Conservation (phyloP, 1,140 invertebrate species). For the Listronotus bonariensis region DNA sequence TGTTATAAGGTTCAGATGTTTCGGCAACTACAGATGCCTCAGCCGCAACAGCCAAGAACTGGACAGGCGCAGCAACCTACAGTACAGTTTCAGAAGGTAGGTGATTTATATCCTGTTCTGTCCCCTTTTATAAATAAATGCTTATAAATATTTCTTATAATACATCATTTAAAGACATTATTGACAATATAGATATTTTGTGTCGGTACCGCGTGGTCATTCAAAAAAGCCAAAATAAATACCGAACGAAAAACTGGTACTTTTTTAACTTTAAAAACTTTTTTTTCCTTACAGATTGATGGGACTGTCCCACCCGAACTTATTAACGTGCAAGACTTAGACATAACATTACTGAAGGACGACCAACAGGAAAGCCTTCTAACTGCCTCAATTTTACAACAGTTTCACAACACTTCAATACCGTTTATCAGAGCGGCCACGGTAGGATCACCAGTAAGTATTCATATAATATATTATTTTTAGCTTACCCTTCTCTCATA, state of each 20-base stretch:
- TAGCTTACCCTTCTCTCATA: no score
- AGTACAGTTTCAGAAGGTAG: conserved; percentile 29
- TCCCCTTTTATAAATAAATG: no score
- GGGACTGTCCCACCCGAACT: conserved; percentile 16
- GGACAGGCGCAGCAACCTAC: conserved; percentile 15
- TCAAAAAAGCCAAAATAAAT: no score
- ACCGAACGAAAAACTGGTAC: no score
- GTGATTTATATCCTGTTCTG: conserved; percentile 1
- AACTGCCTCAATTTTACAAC: conserved; percentile 52
- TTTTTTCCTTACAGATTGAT: conserved; percentile 16
- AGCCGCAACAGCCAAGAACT: conserved; percentile 20
- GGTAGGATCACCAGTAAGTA: conserved; percentile 49
- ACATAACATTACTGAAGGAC: conserved; percentile 46
- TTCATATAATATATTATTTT: background rate
- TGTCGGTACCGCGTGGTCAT: no score
- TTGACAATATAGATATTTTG: no score
- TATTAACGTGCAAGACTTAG: conserved; percentile 34
- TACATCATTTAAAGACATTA: no score
- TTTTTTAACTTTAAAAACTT: no score
- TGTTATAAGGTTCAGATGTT: conserved; percentile 40
- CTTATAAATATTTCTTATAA: no score
- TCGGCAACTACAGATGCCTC: conserved; percentile 41
- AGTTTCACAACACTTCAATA: conserved; percentile 48
- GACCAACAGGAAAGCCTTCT: conserved; percentile 48
- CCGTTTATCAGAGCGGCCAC: conserved; percentile 39